Evolutionary conservation across 35 echinoderm and acorn worm species (phyloP), one percentile per base, ranked within the genome.

Genomic region (Apostichopus parvimensis): DNA sequence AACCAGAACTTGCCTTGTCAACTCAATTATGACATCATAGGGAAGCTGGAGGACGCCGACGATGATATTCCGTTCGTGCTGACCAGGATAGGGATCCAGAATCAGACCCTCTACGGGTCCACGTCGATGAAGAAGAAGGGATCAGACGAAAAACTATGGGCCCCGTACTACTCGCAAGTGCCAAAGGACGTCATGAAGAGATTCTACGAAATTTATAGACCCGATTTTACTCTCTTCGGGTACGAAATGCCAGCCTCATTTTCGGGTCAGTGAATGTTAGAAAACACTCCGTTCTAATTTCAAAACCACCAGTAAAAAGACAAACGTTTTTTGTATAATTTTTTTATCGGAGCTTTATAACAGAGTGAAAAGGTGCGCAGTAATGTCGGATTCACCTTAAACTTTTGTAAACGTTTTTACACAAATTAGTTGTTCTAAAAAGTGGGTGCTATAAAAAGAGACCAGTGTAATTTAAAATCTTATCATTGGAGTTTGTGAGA

Each of bases 151-250:
- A 64, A 91, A 10, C 55, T 98, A 17, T 73, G 95, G 17, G 21
- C 34, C 11, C 17, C 28, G 55, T 94, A 98, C 77, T 98, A 94
- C 83, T 96, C 97, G 58, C 85, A 91, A 65, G 58, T 98, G 8
- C 87, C 78, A 11, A 57, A 68, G 20, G 77, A 95, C 18, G 52
- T 94, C 6, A 59, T 98, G 73, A 84, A 87, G 60, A 72, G 93
- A 28, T 90, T 98, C 13, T 98, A 94, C 84, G 73, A 90, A 59
- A 84, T 98, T 61, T 98, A 98, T 83, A 87, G 88, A 87, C 87
- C 90, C 23, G 96, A 98, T 91, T 98, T 98, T 76, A 59, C 68
- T 70, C 53, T 98, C 9, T 98, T 95, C 91, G 94, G 94, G 45
- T 98, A 98, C 95, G 93, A 91, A 21, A 94, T 98, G 86, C 94